Conservation (phyloP, 2,888 invertebrate species). For the Acronicta psi region DNA sequence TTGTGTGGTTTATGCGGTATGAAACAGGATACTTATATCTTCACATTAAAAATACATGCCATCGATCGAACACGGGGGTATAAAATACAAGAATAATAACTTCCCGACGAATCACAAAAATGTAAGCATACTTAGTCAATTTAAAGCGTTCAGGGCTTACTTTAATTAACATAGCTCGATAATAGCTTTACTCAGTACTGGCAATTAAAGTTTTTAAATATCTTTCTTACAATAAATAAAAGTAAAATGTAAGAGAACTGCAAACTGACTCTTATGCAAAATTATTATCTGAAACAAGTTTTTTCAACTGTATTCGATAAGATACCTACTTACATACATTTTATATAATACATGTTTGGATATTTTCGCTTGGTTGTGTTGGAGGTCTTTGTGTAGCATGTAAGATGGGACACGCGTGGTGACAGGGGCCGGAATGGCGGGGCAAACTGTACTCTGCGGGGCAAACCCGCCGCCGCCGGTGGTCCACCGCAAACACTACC, state of each 20-base stretch:
- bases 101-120: slow-evolving; percentile 32
- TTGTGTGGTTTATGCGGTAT: slow-evolving; percentile 60
- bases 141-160: slow-evolving; percentile 29
- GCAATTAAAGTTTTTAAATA: slow-evolving; percentile 21
- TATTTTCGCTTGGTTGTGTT: slow-evolving; percentile 20
- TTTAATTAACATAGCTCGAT: slow-evolving; percentile 47
- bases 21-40: slow-evolving; percentile 49
- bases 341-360: too few relatives aligned
- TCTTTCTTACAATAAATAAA: slow-evolving; percentile 7
- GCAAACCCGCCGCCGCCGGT: slow-evolving; percentile 78
- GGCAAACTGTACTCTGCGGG: slow-evolving; percentile 22
- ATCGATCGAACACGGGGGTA: slow-evolving; percentile 26
- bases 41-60: slow-evolving; percentile 36
- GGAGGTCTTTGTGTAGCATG: slow-evolving; percentile 19
- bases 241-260: slow-evolving; percentile 1
- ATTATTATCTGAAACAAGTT: slow-evolving; percentile 4
- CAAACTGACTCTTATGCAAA: slow-evolving; percentile 9
- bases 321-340: too few relatives aligned
- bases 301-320: neutral
- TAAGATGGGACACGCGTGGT: slow-evolving; percentile 41
- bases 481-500: slow-evolving; percentile 80
- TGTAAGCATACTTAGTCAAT: slow-evolving; percentile 22
- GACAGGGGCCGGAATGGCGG: slow-evolving; percentile 53
- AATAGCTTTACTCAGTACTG: slow-evolving; percentile 23
- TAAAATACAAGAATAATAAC: slow-evolving; percentile 36